These are phyloP conservation scores for Myotis planiceps DNA, from an alignment of 2,797 vertebrate species.

Conservation along the genomic window DNA sequence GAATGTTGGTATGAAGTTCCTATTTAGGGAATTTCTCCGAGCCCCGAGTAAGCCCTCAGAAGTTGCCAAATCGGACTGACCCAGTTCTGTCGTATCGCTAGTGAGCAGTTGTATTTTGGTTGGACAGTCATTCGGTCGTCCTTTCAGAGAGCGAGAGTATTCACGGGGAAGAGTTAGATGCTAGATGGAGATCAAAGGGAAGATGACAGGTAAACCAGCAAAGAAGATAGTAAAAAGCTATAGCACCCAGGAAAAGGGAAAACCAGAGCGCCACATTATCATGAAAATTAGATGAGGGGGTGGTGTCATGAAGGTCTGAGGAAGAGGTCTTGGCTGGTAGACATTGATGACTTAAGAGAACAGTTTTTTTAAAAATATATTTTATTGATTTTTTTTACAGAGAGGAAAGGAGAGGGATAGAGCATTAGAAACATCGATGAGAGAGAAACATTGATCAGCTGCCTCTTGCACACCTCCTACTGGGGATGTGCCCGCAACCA, in stretches of 20 bases:
- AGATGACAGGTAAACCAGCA: constrained; percentile 5
- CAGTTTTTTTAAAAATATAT: not conserved
- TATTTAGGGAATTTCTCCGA: not conserved
- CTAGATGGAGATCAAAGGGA: not conserved
- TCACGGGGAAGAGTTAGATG: not conserved
- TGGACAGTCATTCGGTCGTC: not conserved
- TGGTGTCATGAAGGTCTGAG: not conserved
- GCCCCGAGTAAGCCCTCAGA: not conserved
- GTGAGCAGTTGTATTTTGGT: not conserved
- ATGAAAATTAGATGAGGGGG: not conserved
- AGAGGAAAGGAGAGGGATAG: too few relatives aligned
- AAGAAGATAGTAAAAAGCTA: not conserved
- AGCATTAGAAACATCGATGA: too few relatives aligned
- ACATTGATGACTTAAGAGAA: not conserved
- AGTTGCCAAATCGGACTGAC: not conserved
- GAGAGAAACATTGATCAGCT: too few relatives aligned
- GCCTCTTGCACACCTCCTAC: too few relatives aligned
- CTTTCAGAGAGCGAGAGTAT: not conserved
- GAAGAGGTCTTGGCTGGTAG: not conserved
- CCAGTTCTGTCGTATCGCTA: not conserved
- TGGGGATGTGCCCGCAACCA: too few relatives aligned
- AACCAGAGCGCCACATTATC: not conserved
- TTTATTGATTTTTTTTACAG: too few relatives aligned
- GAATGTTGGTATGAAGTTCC: not conserved
- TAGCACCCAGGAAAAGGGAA: not conserved